Evolutionary conservation across 2,797 vertebrate genomes (phyloP), one percentile per base, ranked within the genome.

Genomic region (Alca torda): DNA sequence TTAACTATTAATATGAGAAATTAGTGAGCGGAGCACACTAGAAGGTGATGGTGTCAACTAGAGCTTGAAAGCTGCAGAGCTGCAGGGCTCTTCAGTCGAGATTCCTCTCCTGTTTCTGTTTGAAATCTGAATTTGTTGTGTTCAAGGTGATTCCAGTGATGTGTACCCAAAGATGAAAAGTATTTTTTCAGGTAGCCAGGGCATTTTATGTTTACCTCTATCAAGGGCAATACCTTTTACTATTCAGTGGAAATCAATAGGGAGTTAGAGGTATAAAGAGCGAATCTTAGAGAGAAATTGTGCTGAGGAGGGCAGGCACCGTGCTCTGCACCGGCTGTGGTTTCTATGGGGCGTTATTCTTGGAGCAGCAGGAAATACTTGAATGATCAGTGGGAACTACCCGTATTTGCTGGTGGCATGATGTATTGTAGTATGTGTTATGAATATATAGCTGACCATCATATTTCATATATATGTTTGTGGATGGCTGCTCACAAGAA

Each of bases 281-380:
- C 2, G 1, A 28, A 31, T 83, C 9, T 74, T 50, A 8, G 12
- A 72, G 50, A 69, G 67, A 67, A 80, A 70, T 83, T 2, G 0
- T 56, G 46, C 53, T 48, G 45, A 37, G 18, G 28, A 53, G 46
- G 39, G 9, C 19, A 80, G 72, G 25, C 31, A 73, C 30, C 13
- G 1, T n/a, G 11, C 16, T 60, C 33, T 39, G 46, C 17, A 11
- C 13, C 4, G 1, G 35, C 8, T 37, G 1, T 8, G 3, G 11
- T 39, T 94, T 76, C 78, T 16, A 8, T 39, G 56, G 5, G 1
- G 1, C 64, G 23, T 54, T 79, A 31, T 72, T 76, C n/a, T 67
- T 76, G 67, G 51, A 23, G 46, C 75, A 79, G 28, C 64, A 82
- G 75, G 54, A 37, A 68, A 26, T 90, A 37, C 70, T 30, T 70